Base-by-base conservation (phyloP, 2,888 invertebrate species). In the Nebria salina region DNA sequence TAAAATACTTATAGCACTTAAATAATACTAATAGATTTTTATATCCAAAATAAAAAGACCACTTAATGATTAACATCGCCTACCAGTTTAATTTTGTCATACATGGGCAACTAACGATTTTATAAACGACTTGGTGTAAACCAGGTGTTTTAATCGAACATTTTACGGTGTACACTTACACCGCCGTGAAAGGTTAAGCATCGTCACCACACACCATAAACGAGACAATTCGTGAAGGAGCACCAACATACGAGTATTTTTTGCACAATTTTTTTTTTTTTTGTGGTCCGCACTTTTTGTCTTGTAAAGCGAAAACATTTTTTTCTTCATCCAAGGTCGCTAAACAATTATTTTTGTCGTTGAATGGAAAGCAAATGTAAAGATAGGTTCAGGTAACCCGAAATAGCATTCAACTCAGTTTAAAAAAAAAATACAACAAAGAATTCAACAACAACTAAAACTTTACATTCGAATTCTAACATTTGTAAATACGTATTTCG, bases 141-240 rank as follows among this genome's bases (percentile, higher is more conserved):
- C 54, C 54, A 54, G 54, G 54, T 54, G 54, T 54, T 54, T 54
- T 54, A 54, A 54, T 54, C 54, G 54, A 54, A 54, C 54, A 54
- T 54, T 54, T 54, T 54, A 54, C 54, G 54, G 54, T 54, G 54
- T 54, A 54, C 54, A 54, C 8, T 54, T 54, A 54, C 54, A 54
- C 54, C 54, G 54, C 4, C 54, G 13, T 54, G 13, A 54, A 54
- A 54, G 54, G 54, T 54, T 54, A 54, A 54, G 54, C 54, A 54
- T 54, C 8, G 54, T 54, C 54, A 5, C 4, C 8, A 54, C 54
- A 54, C 8, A 54, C 54, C 54, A 54, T 54, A 8, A 54, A 54
- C 54, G 13, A 54, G 54, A 54, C 54, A 54, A 34, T 34, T 34
- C 5, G 34, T 34, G 34, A 34, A 34, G 34, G 34, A 34, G 2